Evolutionary conservation across 2,888 invertebrate genomes (phyloP).

Genomic region (Heliconius cydno): DNA sequence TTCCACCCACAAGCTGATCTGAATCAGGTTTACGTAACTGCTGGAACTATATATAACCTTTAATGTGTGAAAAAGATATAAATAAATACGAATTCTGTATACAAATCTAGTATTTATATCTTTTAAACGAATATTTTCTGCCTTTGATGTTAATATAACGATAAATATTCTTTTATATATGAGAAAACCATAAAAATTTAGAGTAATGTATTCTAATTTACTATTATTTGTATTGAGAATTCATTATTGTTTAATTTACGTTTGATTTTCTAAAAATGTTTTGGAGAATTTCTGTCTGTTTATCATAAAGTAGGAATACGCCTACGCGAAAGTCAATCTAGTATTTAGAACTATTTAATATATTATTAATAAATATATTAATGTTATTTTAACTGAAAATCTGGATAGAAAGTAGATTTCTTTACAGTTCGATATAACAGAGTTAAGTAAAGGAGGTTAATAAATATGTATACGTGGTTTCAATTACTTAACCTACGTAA

Average conservation of each 20-base stretch:
- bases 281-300: neutral
- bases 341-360: too few species aligned
- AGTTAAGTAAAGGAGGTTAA: too few species aligned
- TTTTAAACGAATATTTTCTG: neutral
- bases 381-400: too few species aligned
- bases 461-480: too few species aligned
- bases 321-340: too few species aligned
- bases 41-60: neutral
- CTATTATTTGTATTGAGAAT: too few species aligned
- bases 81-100: neutral
- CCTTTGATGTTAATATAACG: neutral
- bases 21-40: slow-evolving; percentile 1
- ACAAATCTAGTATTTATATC: neutral
- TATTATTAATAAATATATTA: too few species aligned
- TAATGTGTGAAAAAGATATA: neutral
- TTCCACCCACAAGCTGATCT: slow-evolving; percentile 1
- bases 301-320: neutral
- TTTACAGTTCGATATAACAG: too few species aligned
- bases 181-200: slow-evolving; percentile 2
- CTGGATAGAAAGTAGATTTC: too few species aligned
- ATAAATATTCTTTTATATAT: neutral
- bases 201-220: neutral
- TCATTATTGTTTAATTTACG: too few species aligned
- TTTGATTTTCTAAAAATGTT: too few species aligned
- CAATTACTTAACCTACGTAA: too few species aligned